phyloP scores from a whole-genome alignment of 1,140 invertebrate genomes.

The Sycophaga agraensis region DNA sequence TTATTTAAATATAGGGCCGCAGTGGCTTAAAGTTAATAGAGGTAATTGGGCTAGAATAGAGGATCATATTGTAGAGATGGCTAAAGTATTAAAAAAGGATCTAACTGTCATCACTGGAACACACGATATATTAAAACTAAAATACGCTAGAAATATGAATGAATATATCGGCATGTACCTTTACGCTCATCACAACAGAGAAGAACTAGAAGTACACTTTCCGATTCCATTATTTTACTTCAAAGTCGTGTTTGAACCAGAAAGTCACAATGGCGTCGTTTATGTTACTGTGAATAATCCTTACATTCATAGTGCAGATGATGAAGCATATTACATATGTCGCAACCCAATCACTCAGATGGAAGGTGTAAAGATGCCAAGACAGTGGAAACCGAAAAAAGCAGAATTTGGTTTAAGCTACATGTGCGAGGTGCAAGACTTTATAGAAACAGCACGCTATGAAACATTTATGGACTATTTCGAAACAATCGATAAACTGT shows the following conservation, averaged over 20 bases:
- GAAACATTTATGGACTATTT: too few relatives aligned
- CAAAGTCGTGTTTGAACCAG: slow-evolving; percentile 56
- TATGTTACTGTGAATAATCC: slow-evolving; percentile 61
- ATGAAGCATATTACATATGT: slow-evolving; percentile 17
- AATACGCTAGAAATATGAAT: slow-evolving; percentile 44
- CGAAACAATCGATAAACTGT: too few relatives aligned
- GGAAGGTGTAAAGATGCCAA: too few relatives aligned
- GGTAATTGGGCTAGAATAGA: slow-evolving; percentile 35
- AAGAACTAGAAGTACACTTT: slow-evolving; percentile 47
- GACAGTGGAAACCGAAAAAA: not conserved
- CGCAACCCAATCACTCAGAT: not conserved
- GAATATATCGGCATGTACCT: slow-evolving; percentile 53
- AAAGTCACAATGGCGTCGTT: slow-evolving; percentile 47
- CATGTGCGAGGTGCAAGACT: not conserved
- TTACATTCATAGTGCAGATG: slow-evolving; percentile 43
- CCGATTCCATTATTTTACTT: slow-evolving; percentile 58
- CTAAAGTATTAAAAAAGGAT: slow-evolving; percentile 32
- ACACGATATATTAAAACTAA: slow-evolving; percentile 51
- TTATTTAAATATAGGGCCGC: not conserved
- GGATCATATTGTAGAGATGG: slow-evolving; percentile 32
- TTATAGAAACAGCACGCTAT: too few relatives aligned
- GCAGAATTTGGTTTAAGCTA: not conserved
- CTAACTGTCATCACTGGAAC: slow-evolving; percentile 61
- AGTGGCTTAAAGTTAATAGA: not conserved
- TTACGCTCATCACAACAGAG: slow-evolving; percentile 39